Evolutionary conservation across 2,113 vertebrate genomes (phyloP).

Genomic region (Tragelaphus scriptus): DNA sequence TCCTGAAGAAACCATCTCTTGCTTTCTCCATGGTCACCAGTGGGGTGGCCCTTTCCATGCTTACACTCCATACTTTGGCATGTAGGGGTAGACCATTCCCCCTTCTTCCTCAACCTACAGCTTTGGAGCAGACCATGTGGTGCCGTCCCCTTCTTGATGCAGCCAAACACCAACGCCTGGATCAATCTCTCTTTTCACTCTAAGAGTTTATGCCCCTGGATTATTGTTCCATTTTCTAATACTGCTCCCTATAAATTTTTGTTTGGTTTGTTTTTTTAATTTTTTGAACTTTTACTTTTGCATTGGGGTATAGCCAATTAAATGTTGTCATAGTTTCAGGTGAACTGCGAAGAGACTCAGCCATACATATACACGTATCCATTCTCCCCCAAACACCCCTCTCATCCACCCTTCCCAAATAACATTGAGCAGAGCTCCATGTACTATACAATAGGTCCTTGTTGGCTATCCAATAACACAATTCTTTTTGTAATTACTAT

Average conservation of each 20-base stretch:
- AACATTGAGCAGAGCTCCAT: background rate
- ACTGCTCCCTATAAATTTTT: background rate
- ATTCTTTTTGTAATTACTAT: background rate
- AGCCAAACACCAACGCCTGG: background rate
- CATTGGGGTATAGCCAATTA: background rate
- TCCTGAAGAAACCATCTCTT: background rate
- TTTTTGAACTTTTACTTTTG: background rate
- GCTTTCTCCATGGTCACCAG: too few relatives aligned
- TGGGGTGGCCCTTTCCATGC: background rate
- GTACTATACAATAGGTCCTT: background rate
- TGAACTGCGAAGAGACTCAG: background rate
- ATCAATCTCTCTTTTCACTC: background rate
- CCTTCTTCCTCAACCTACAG: background rate
- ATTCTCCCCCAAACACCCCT: background rate
- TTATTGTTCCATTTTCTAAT: background rate
- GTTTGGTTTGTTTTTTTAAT: background rate
- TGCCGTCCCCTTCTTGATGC: background rate
- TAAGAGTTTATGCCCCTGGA: background rate
- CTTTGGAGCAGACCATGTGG: background rate
- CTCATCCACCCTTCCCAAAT: background rate
- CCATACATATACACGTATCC: background rate
- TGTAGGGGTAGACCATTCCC: too few relatives aligned
- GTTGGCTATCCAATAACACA: background rate
- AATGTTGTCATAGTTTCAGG: background rate
- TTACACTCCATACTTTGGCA: rapidly evolving